A percentile compares a stretch with the other conserved stretches of the same genome.
Conservation (phyloP, 2,113 vertebrate genomes). For the Meles meles region DNA sequence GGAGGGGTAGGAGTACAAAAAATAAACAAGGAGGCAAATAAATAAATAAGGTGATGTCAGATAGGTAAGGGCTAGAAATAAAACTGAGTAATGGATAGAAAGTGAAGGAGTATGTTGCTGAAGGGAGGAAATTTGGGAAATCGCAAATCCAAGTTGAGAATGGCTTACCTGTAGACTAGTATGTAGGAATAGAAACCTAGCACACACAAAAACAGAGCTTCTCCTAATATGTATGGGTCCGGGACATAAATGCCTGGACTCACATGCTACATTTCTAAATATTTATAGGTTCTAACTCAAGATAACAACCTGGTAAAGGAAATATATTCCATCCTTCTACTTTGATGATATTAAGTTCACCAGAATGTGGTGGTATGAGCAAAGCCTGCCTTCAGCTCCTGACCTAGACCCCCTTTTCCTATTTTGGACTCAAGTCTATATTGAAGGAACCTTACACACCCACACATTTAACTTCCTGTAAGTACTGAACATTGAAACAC, state of each 20-base stretch:
- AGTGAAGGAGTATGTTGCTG: background rate
- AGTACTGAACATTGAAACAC: background rate
- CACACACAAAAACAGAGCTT: background rate
- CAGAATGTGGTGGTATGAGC: background rate
- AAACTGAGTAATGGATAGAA: constrained; percentile 1
- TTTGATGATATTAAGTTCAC: background rate
- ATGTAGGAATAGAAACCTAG: constrained; percentile 11
- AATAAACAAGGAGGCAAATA: background rate
- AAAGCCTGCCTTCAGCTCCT: background rate
- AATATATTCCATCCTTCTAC: background rate
- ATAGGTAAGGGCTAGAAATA: background rate
- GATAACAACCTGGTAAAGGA: background rate
- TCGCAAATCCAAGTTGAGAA: background rate
- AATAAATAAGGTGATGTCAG: background rate
- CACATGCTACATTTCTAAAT: background rate
- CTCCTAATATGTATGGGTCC: background rate
- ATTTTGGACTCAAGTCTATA: background rate
- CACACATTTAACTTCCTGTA: background rate
- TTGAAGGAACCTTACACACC: background rate
- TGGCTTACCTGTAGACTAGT: background rate
- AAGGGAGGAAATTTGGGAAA: constrained; percentile 11
- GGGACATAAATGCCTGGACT: background rate
- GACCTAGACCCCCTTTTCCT: background rate
- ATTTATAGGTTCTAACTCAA: constrained; percentile 16
- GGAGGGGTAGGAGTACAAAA: background rate